Evolutionary conservation across 1,140 invertebrate species (phyloP).

Genomic region (Elymnias hypermnestra): DNA sequence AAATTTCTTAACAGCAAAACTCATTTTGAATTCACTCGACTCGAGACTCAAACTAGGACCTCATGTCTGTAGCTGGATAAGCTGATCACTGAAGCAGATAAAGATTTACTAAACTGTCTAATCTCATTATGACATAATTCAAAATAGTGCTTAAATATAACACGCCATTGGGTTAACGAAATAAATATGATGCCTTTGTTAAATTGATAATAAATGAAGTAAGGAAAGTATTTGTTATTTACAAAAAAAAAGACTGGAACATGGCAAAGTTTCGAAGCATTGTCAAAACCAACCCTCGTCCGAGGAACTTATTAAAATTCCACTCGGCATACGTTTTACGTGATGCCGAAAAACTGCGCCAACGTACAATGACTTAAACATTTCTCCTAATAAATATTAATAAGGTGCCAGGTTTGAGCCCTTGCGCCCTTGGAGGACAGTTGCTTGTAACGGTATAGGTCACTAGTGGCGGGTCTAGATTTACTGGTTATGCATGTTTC

Average conservation of each 20-base stretch:
- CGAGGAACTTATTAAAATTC: conserved; percentile 23
- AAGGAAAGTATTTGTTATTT: not conserved
- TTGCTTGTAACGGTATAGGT: conserved; percentile 10
- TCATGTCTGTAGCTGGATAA: too few species aligned
- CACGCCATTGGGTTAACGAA: too few species aligned
- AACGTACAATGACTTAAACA: conserved; percentile 36
- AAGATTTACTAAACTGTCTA: too few species aligned
- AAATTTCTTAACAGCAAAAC: too few species aligned
- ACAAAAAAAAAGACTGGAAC: not conserved
- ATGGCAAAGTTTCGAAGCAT: not conserved
- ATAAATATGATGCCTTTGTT: too few species aligned
- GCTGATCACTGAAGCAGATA: too few species aligned
- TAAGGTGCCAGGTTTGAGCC: conserved; percentile 19
- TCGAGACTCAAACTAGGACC: too few species aligned
- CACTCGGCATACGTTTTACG: conserved; percentile 9
- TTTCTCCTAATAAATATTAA: conserved; percentile 58
- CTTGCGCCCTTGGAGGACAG: conserved; percentile 9
- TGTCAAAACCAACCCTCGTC: conserved; percentile 2
- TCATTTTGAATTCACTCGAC: too few species aligned
- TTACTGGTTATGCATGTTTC: conserved; percentile 10
- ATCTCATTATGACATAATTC: too few species aligned
- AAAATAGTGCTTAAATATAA: too few species aligned
- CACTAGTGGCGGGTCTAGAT: conserved; percentile 6
- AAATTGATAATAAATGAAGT: too few species aligned
- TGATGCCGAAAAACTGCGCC: conserved; percentile 23